phyloP scores from a whole-genome alignment of 2,797 vertebrate genomes.

The Telmatherina bonti region DNA sequence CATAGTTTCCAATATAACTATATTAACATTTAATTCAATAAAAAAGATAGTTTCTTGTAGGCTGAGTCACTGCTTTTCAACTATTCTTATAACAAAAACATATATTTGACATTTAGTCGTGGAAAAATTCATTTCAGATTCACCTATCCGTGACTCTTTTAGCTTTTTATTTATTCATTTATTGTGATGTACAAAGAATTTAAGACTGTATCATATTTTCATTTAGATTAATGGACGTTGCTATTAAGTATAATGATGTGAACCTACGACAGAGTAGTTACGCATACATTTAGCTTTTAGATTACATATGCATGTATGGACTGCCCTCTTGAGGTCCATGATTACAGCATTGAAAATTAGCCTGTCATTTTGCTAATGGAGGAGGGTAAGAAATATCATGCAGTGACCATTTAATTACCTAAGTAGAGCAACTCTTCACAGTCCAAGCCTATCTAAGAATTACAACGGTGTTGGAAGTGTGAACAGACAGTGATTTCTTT shows the following conservation, averaged over 20 bases:
- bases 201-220: not conserved
- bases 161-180: not conserved
- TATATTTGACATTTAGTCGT: not conserved
- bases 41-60: not conserved
- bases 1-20: not conserved
- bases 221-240: not conserved
- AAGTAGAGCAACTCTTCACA: constrained; percentile 16
- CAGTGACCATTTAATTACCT: constrained; percentile 28
- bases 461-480: constrained; percentile 11
- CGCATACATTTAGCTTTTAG: constrained; percentile 27
- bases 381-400: constrained; percentile 26
- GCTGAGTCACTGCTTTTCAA: not conserved
- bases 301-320: constrained; percentile 53
- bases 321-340: constrained; percentile 68
- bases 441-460: constrained; percentile 25
- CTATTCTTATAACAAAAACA: not conserved
- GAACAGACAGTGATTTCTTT: constrained; percentile 15
- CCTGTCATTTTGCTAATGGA: constrained; percentile 48
- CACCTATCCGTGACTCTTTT: not conserved
- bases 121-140: not conserved
- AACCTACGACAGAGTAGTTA: not conserved
- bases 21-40: not conserved
- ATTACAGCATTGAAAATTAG: constrained; percentile 50
- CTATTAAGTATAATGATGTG: constrained; percentile 23
- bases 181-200: not conserved